These are phyloP conservation scores for Delichon dasypus DNA, from an alignment of 2,797 vertebrate species.

Conservation along the genomic window DNA sequence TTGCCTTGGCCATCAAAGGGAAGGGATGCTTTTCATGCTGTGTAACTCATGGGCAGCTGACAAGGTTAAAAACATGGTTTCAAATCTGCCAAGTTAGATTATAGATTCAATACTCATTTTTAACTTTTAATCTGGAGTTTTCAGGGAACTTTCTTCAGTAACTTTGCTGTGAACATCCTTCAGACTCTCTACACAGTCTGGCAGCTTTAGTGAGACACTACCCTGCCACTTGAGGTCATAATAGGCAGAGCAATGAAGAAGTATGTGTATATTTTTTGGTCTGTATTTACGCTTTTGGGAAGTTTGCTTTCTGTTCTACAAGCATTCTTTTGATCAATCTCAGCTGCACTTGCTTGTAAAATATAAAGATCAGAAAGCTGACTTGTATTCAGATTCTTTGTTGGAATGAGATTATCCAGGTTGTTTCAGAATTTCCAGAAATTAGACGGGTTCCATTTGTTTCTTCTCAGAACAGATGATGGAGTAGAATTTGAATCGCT, in stretches of 20 bases:
- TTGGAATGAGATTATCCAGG: background rate
- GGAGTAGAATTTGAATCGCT: slow-evolving; percentile 53
- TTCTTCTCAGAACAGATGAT: slow-evolving; percentile 52
- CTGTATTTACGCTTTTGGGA: background rate
- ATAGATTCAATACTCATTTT: background rate
- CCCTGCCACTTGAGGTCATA: background rate
- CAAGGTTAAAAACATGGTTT: slow-evolving; percentile 43
- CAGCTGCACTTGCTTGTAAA: background rate
- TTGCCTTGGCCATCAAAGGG: background rate
- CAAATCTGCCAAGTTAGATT: slow-evolving; percentile 18
- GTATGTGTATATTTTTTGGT: background rate
- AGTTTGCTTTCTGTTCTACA: background rate
- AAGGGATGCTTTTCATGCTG: background rate
- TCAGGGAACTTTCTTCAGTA: background rate
- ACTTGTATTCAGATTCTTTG: background rate
- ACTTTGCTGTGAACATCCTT: background rate
- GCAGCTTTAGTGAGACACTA: background rate
- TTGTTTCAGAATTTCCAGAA: slow-evolving; percentile 55
- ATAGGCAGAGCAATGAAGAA: background rate
- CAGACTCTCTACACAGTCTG: background rate
- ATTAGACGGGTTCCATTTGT: slow-evolving; percentile 30
- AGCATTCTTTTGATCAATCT: background rate
- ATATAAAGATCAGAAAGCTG: background rate
- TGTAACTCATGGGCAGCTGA: slow-evolving; percentile 13
- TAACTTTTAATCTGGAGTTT: slow-evolving; percentile 23